Evolutionary conservation across 1,140 invertebrate species (phyloP).

Genomic region (Zaprionus tsacasi): DNA sequence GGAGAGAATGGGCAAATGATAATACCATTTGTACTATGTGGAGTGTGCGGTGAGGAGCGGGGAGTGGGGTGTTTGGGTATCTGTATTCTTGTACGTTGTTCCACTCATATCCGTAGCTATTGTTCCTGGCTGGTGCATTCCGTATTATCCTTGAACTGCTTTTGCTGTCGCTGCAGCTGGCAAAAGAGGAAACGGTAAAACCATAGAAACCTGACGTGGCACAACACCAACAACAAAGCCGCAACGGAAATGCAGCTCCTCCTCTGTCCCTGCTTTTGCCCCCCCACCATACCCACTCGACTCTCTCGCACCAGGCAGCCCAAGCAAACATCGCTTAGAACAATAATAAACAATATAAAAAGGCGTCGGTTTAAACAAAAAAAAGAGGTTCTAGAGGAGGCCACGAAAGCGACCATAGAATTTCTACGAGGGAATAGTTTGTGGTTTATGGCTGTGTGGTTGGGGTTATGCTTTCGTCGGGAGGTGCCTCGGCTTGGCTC

Average conservation of each 20-base stretch:
- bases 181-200: conserved; percentile 53
- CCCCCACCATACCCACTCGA: too few relatives aligned
- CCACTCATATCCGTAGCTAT: conserved; percentile 28
- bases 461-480: neutral
- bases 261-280: neutral
- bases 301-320: conserved; percentile 1
- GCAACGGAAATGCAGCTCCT: conserved; percentile 62
- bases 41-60: too few relatives aligned
- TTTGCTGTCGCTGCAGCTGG: conserved; percentile 44
- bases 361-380: conserved; percentile 39
- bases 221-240: conserved; percentile 57
- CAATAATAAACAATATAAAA: conserved; percentile 77
- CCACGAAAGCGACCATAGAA: conserved; percentile 36
- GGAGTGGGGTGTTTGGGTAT: neutral
- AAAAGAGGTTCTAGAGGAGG: conserved; percentile 35
- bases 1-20: conserved; percentile 66
- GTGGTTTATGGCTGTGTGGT: conserved; percentile 8
- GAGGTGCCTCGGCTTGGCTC: conserved; percentile 1
- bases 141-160: conserved; percentile 75
- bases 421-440: conserved; percentile 33
- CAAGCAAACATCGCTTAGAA: conserved; percentile 73
- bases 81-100: conserved; percentile 24
- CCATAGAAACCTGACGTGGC: conserved; percentile 73
- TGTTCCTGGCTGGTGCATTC: conserved; percentile 31
- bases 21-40: conserved; percentile 61